Evolutionary conservation across 2,888 invertebrate genomes (phyloP).

Genomic region (Acanthosoma haemorrhoidale): DNA sequence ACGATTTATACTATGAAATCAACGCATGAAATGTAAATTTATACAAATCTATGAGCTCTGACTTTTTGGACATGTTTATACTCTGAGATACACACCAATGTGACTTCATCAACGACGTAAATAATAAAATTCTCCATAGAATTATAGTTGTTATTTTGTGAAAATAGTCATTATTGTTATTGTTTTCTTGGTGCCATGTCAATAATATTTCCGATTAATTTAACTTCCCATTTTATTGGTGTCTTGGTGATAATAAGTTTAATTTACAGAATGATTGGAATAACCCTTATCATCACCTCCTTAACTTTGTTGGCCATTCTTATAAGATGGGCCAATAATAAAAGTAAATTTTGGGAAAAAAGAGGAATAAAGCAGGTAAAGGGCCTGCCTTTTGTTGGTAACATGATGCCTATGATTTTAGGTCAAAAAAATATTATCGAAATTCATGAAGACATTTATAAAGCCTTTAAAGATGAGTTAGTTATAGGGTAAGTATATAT

Average conservation of each 20-base stretch:
- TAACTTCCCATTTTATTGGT: neutral
- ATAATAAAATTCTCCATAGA: no score
- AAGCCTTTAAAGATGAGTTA: neutral
- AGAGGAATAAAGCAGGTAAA: neutral
- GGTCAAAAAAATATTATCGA: neutral
- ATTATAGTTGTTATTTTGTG: no score
- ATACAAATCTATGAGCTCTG: no score
- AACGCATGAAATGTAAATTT: no score
- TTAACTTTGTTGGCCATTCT: neutral
- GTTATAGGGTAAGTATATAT: neutral
- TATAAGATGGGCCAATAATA: neutral
- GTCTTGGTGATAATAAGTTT: no score
- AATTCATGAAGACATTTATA: neutral
- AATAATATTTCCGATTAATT: neutral
- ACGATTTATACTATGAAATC: no score
- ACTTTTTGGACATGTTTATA: no score
- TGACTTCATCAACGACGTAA: no score
- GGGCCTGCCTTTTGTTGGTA: neutral
- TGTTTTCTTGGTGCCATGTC: no score
- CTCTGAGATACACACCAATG: no score
- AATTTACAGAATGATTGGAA: constrained; percentile 9
- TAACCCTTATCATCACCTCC: neutral
- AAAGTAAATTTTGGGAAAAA: constrained; percentile 2
- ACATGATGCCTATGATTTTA: neutral
- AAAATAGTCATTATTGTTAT: no score